Evolutionary conservation across 2,113 vertebrate species (phyloP), one percentile per base, ranked within the genome.

Genomic region (Ellobius talpinus): DNA sequence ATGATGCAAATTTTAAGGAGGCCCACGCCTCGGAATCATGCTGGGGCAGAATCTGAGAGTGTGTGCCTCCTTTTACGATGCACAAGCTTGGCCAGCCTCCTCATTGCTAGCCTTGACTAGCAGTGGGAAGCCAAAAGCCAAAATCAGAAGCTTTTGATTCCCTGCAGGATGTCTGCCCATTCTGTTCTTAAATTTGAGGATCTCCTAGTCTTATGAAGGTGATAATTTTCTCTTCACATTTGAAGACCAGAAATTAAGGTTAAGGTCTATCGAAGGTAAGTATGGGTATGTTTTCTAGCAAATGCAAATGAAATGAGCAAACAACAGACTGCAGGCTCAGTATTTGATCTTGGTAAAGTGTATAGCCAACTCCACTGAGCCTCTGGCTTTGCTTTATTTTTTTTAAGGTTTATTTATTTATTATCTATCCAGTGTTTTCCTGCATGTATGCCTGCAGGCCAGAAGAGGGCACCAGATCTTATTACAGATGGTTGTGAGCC

Each of bases 241-340:
- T 68, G 73, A 91, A 91, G 84, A 76, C 84, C 74, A 50, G 73
- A 82, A 95, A 70, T 50, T 52, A 73, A 55, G 36, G 17, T 47
- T 61, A 68, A 47, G 36, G 7, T n/a, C 21, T 93, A 78, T 82
- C 31, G 36, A 78, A 16, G 87, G 45, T 58, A 86, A 68, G 77
- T 36, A 52, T 45, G 33, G 63, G 36, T 14, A 31, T 16, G 7
- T 88, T 88, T 88, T 73, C 76, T 13, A 29, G 14, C n/a, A 68
- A 95, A 73, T 91, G 74, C 45, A 95, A 58, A 5, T 42, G 39
- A 17, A 88, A 92, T 79, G 47, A 96, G 87, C 90, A 13, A 73
- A 85, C 21, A 13, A 92, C 72, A 13, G 52, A 55, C 17, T 3
- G 2, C 39, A 42, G 74, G 13, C 79, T 42, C 68, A 33, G 55